Evolutionary conservation across 2,888 invertebrate genomes (phyloP).

Genomic region (Subacronicta megacephala): DNA sequence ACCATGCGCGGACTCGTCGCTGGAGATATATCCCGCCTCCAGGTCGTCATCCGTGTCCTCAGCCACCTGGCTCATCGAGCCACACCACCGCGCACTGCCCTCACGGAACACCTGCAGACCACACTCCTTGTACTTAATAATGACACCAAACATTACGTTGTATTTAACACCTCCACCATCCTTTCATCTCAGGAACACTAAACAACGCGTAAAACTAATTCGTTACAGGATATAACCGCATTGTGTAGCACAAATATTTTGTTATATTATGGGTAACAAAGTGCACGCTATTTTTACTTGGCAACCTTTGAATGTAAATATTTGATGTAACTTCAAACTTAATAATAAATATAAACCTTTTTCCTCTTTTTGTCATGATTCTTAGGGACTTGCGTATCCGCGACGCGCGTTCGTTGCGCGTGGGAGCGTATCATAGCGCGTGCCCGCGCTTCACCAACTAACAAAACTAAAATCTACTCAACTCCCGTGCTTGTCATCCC

Average conservation of each 20-base stretch:
- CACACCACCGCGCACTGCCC: constrained; percentile 80
- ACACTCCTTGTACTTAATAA: constrained; percentile 7
- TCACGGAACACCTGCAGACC: constrained; percentile 73
- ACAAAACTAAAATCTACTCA: constrained; percentile 71
- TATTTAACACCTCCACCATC: constrained; percentile 14
- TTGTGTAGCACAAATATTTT: constrained; percentile 22
- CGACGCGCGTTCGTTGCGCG: constrained; percentile 61
- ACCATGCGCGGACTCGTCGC: constrained; percentile 87
- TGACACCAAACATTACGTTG: constrained; percentile 14
- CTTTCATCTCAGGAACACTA: constrained; percentile 37
- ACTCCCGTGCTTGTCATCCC: constrained; percentile 65
- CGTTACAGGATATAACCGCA: constrained; percentile 39
- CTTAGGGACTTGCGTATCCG: constrained; percentile 57
- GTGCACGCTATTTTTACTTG: constrained; percentile 14
- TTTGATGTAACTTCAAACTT: constrained; percentile 2
- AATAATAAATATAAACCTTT: constrained; percentile 56
- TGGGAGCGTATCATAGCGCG: constrained; percentile 69
- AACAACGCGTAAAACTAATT: constrained; percentile 33
- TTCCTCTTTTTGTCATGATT: constrained; percentile 72
- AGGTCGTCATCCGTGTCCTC: constrained; percentile 83
- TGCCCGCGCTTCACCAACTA: constrained; percentile 65
- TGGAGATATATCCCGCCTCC: constrained; percentile 86
- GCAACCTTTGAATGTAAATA: constrained; percentile 6
- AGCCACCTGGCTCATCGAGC: constrained; percentile 77
- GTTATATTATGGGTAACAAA: constrained; percentile 18